Conservation (phyloP, 2,888 invertebrate genomes). For the Cephus sareptanus region DNA sequence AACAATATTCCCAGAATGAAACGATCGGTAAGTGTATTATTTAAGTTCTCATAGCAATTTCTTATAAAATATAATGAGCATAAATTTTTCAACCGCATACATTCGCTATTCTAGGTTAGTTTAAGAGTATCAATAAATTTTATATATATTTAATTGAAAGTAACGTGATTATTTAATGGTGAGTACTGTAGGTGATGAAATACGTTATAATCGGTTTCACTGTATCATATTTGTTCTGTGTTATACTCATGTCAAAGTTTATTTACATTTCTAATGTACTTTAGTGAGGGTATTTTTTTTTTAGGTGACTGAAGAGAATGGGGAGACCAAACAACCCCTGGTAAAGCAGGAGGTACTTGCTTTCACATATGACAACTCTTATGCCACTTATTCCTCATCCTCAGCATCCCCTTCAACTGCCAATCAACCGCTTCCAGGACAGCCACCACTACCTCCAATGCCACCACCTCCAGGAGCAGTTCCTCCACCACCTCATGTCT, state of each 20-base stretch:
- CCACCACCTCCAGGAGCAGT: slow-evolving; percentile 58
- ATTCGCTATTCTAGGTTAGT: neutral
- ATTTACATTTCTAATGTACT: neutral
- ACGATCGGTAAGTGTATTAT: neutral
- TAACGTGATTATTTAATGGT: neutral
- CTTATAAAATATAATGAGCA: neutral
- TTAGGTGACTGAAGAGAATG: slow-evolving; percentile 48
- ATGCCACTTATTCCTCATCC: slow-evolving; percentile 48
- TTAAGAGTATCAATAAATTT: neutral
- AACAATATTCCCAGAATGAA: neutral
- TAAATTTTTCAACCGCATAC: neutral
- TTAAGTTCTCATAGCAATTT: neutral
- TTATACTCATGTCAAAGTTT: neutral
- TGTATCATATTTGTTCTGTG: neutral
- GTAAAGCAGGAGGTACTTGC: slow-evolving; percentile 48
- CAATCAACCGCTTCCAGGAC: slow-evolving; percentile 60
- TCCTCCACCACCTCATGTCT: slow-evolving; percentile 51
- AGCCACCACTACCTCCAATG: slow-evolving; percentile 63
- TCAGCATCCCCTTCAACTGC: slow-evolving; percentile 44
- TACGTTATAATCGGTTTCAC: neutral
- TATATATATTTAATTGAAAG: neutral
- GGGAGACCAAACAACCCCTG: slow-evolving; percentile 43
- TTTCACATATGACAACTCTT: slow-evolving; percentile 53
- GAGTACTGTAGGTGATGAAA: neutral
- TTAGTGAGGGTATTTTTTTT: slow-evolving; percentile 9